These are phyloP conservation scores for Minunthozetes semirufus DNA, from an alignment of 2,888 invertebrate genomes.

Conservation along the genomic window DNA sequence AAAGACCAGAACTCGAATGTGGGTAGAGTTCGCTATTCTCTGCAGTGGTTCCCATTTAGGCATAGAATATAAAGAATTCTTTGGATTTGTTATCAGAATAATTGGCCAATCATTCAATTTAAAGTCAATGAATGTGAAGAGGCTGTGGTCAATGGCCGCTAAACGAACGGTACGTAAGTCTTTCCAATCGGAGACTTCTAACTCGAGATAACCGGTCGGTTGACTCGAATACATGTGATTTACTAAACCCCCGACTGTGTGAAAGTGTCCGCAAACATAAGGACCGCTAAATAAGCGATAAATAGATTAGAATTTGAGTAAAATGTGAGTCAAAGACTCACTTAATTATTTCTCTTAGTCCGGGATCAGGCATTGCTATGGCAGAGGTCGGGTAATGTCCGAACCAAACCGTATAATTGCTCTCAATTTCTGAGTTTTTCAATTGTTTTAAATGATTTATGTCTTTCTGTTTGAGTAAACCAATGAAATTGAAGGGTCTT, in stretches of 20 bases:
- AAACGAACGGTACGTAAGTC: constrained; percentile 73
- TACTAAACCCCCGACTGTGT: constrained; percentile 69
- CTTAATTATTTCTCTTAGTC: constrained; percentile 44
- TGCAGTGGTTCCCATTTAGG: constrained; percentile 65
- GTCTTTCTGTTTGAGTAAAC: constrained; percentile 49
- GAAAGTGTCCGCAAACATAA: constrained; percentile 84
- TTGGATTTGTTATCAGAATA: constrained; percentile 81
- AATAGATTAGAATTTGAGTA: neutral
- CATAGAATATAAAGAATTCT: constrained; percentile 66
- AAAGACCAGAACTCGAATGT: constrained; percentile 58
- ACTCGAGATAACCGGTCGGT: constrained; percentile 70
- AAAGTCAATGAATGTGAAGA: constrained; percentile 75
- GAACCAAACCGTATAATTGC: constrained; percentile 67
- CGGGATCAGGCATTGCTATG: constrained; percentile 58
- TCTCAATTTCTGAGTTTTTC: constrained; percentile 41
- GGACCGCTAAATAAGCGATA: constrained; percentile 55
- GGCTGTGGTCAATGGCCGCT: constrained; percentile 77
- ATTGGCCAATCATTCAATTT: constrained; percentile 70
- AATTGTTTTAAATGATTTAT: constrained; percentile 51
- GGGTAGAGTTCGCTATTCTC: constrained; percentile 62
- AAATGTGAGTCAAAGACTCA: constrained; percentile 35
- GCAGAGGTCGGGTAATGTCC: constrained; percentile 89
- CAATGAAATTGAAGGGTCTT: constrained; percentile 84
- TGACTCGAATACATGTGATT: constrained; percentile 80
- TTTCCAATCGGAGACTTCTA: constrained; percentile 89